phyloP scores from a whole-genome alignment of 2,113 vertebrate genomes.

The Cheilinus undulatus region DNA sequence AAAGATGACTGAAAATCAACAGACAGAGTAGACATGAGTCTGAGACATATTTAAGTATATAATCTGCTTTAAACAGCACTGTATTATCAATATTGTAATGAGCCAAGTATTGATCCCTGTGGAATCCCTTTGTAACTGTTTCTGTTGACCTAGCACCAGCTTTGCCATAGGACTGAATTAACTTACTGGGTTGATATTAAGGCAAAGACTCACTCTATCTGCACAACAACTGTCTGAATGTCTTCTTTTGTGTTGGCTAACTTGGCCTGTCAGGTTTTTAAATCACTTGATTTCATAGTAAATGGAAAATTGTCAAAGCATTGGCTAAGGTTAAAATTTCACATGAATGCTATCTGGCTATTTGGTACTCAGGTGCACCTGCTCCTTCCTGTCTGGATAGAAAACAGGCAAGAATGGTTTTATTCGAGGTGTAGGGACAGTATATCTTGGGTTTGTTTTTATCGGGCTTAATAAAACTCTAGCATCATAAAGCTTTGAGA shows the following conservation, averaged over 20 bases:
- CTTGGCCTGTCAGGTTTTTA: neutral
- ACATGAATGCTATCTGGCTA: neutral
- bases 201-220: neutral
- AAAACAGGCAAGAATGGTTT: conserved; percentile 1
- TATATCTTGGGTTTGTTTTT: conserved; percentile 4
- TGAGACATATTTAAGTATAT: neutral
- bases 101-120: neutral
- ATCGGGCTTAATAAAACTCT: neutral
- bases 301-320: too few relatives aligned
- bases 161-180: neutral
- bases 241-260: neutral
- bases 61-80: neutral
- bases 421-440: conserved; percentile 5
- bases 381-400: conserved; percentile 77
- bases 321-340: neutral
- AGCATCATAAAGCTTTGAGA: neutral
- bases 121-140: neutral
- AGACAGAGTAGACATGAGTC: neutral
- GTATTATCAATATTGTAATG: neutral
- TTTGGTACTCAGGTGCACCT: conserved; percentile 82
- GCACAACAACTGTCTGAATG: neutral
- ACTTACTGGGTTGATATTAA: too few relatives aligned
- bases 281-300: neutral
- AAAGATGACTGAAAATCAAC: neutral
- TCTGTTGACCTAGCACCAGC: neutral